Percentiles rank a stretch among this genome's conserved stretches.
These are phyloP conservation scores for Pseudonaja textilis DNA, from an alignment of 2,113 vertebrate genomes.

Conservation along the genomic window DNA sequence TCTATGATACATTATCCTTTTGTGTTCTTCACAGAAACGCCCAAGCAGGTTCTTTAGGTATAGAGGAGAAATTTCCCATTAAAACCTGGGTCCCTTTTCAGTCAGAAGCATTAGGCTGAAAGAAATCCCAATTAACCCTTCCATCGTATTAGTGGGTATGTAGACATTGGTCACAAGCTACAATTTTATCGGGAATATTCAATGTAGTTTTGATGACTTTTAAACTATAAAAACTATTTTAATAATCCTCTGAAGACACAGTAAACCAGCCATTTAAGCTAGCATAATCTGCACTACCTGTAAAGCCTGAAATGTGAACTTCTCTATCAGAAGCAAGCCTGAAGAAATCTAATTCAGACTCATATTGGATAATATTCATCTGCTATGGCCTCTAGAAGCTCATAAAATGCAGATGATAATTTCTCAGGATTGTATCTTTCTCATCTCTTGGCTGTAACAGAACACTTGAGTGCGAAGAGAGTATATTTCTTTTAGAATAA, in stretches of 20 bases:
- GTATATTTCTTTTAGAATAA: neutral
- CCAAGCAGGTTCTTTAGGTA: too few relatives aligned
- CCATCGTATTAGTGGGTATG: too few relatives aligned
- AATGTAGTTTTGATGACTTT: neutral
- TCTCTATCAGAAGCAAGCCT: neutral
- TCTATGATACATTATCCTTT: too few relatives aligned
- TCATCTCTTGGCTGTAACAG: neutral
- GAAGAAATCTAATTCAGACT: too few relatives aligned
- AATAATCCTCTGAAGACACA: neutral
- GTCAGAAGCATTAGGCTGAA: too few relatives aligned
- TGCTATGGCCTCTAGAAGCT: too few relatives aligned
- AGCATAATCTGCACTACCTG: neutral
- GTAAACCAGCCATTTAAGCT: neutral
- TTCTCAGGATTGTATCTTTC: neutral
- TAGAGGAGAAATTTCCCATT: too few relatives aligned
- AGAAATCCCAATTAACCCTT: too few relatives aligned
- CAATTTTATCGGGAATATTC: neutral
- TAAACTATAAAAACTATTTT: neutral
- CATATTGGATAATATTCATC: too few relatives aligned
- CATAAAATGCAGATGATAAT: neutral
- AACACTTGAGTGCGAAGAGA: neutral
- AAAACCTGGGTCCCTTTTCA: too few relatives aligned
- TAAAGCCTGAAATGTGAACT: neutral
- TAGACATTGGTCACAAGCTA: neutral
- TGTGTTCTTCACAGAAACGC: too few relatives aligned